phyloP scores from a whole-genome alignment of 1,140 invertebrate species.

The Zaprionus inermis region DNA sequence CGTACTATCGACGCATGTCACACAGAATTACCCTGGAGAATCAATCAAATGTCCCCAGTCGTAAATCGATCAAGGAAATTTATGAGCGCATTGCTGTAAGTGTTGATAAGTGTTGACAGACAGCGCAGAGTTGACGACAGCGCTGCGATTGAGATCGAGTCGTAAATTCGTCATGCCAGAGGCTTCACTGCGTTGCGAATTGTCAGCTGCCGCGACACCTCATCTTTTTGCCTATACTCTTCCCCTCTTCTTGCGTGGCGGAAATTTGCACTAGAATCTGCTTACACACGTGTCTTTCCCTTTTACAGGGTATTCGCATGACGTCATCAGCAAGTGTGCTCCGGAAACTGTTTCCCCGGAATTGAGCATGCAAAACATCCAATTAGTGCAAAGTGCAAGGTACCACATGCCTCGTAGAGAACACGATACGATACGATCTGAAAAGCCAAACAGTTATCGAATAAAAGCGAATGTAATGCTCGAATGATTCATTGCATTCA shows the following conservation, averaged over 20 bases:
- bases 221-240: background rate
- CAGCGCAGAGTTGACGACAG: slow-evolving; percentile 22
- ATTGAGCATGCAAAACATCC: slow-evolving; percentile 48
- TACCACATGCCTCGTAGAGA: slow-evolving; percentile 61
- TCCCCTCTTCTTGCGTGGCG: background rate
- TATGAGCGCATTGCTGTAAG: slow-evolving; percentile 29
- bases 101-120: slow-evolving; percentile 23
- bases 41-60: slow-evolving; percentile 45
- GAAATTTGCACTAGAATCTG: background rate
- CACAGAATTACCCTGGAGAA: slow-evolving; percentile 46
- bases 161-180: slow-evolving; percentile 39
- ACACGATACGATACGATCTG: background rate
- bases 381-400: slow-evolving; percentile 69
- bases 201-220: background rate
- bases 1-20: slow-evolving; percentile 16
- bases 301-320: background rate
- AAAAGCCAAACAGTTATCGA: slow-evolving; percentile 11
- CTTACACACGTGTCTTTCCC: background rate
- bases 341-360: slow-evolving; percentile 32
- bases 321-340: background rate
- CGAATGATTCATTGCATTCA: slow-evolving; percentile 57
- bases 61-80: slow-evolving; percentile 49
- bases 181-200: slow-evolving; percentile 15
- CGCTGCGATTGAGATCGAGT: slow-evolving; percentile 12
- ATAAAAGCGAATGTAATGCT: slow-evolving; percentile 5